Percentiles rank a stretch among this genome's conserved stretches.
Evolutionary conservation across 2,797 vertebrate species (phyloP).

Genomic region (Sebastes matsubarae): DNA sequence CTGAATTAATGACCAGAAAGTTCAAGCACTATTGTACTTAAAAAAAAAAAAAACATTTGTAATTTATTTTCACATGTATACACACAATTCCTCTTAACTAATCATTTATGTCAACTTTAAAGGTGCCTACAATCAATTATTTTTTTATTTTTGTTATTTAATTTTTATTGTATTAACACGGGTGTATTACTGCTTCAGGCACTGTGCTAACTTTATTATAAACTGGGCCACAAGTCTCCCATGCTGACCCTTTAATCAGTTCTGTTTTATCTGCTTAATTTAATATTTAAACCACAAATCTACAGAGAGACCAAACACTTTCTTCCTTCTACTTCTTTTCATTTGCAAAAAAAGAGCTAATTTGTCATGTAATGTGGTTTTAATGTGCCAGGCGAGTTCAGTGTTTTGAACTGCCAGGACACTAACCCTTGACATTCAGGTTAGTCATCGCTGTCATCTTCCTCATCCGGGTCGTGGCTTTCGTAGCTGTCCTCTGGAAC

Average conservation of each 20-base stretch:
- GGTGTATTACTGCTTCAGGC: background rate
- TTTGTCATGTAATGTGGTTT: background rate
- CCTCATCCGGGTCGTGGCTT: slow-evolving; percentile 65
- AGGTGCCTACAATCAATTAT: background rate
- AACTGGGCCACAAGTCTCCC: background rate
- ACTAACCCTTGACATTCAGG: background rate
- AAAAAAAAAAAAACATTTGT: background rate
- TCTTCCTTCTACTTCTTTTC: background rate
- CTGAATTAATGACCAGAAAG: background rate
- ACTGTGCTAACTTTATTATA: background rate
- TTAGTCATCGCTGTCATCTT: slow-evolving; percentile 54
- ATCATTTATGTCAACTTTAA: background rate
- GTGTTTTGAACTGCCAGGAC: background rate
- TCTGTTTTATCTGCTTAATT: background rate
- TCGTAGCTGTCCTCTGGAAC: slow-evolving; percentile 61
- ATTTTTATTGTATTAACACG: background rate
- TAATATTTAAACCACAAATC: background rate
- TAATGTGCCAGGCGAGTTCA: background rate
- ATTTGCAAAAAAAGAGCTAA: background rate
- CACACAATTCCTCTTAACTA: background rate
- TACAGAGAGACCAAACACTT: background rate
- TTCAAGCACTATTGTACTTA: background rate
- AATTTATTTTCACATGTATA: background rate
- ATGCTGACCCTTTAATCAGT: background rate
- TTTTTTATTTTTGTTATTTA: background rate